Evolutionary conservation across 2,113 vertebrate species (phyloP).

Genomic region (Oncorhynchus keta): DNA sequence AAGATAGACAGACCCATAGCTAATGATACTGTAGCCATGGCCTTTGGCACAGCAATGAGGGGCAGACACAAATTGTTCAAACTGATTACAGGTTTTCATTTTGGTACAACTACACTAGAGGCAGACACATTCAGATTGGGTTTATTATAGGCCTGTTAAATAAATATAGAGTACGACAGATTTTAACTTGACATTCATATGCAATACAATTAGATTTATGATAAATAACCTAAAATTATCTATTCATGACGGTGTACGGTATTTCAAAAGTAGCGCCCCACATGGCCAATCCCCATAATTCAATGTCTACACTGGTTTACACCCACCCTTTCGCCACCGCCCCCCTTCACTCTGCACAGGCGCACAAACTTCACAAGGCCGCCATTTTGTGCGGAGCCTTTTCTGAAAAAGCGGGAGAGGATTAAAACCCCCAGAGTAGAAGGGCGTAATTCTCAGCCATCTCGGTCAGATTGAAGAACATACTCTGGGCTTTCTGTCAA

Average conservation of each 20-base stretch:
- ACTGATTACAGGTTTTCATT: too few relatives aligned
- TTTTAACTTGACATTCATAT: neutral
- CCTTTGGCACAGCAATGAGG: too few relatives aligned
- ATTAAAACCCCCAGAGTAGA: constrained; percentile 78
- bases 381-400: constrained; percentile 92
- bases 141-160: too few relatives aligned
- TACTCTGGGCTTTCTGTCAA: constrained; percentile 53
- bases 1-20: too few relatives aligned
- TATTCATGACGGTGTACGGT: constrained; percentile 5
- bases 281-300: constrained; percentile 72
- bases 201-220: neutral
- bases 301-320: constrained; percentile 29
- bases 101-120: too few relatives aligned
- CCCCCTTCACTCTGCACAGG: too few relatives aligned
- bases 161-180: neutral
- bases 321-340: constrained; percentile 53
- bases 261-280: constrained; percentile 68
- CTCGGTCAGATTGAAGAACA: constrained; percentile 58
- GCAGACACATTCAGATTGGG: too few relatives aligned
- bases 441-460: constrained; percentile 58
- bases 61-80: too few relatives aligned
- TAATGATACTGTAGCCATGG: too few relatives aligned
- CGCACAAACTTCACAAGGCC: constrained; percentile 55
- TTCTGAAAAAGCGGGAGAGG: constrained; percentile 80
- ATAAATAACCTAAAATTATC: constrained; percentile 10